phyloP scores from a whole-genome alignment of 2,888 invertebrate genomes.

The Druceiella hillmani region DNA sequence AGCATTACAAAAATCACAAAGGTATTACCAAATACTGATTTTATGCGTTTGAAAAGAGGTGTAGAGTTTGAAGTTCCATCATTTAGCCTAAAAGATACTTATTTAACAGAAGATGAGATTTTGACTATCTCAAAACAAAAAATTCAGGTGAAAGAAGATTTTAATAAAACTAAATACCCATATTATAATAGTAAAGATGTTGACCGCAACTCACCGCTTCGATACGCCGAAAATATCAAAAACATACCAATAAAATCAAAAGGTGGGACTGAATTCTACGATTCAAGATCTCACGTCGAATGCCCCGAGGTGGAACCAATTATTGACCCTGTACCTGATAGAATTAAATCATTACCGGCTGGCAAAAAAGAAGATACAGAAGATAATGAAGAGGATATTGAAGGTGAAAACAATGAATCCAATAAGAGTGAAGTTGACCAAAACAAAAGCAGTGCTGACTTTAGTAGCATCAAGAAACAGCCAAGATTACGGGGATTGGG shows the following conservation, averaged over 20 bases:
- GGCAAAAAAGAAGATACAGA: constrained; percentile 31
- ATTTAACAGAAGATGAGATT: constrained; percentile 31
- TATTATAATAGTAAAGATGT: constrained; percentile 51
- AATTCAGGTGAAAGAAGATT: constrained; percentile 23
- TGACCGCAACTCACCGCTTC: constrained; percentile 55
- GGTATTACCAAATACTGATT: no score
- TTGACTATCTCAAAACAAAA: constrained; percentile 28
- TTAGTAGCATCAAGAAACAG: constrained; percentile 32
- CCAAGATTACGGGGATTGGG: constrained; percentile 60
- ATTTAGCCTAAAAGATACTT: constrained; percentile 34
- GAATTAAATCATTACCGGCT: no score
- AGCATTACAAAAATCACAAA: constrained; percentile 6
- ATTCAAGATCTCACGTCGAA: constrained; percentile 49
- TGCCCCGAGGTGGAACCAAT: constrained; percentile 52
- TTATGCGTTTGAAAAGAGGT: constrained; percentile 16
- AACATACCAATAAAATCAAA: constrained; percentile 58
- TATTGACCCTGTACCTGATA: constrained; percentile 52
- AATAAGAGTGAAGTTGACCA: constrained; percentile 26
- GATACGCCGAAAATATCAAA: constrained; percentile 60
- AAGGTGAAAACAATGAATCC: constrained; percentile 29
- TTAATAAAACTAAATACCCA: constrained; percentile 54
- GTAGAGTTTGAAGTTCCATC: constrained; percentile 34
- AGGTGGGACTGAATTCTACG: constrained; percentile 67
- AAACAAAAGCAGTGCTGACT: no score
- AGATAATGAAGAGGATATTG: constrained; percentile 31